Percentiles rank a stretch among this genome's conserved stretches.
These are phyloP conservation scores for Aelia acuminata DNA, from an alignment of 2,888 invertebrate genomes.

Conservation along the genomic window DNA sequence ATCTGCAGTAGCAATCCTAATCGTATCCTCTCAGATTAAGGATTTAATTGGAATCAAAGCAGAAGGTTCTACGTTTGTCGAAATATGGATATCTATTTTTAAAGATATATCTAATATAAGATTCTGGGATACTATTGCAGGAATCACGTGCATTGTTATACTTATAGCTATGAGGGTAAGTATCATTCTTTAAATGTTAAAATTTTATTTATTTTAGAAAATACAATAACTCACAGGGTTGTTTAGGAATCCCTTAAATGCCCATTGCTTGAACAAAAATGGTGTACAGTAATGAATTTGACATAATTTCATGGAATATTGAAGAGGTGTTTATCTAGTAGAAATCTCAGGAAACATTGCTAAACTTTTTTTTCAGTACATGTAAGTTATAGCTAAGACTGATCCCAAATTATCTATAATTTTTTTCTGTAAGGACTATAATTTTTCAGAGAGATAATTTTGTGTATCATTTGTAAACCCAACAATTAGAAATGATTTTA, in stretches of 20 bases:
- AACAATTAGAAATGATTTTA: no score
- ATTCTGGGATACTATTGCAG: conserved; percentile 82
- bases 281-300: background rate
- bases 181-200: conserved; percentile 56
- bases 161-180: conserved; percentile 84
- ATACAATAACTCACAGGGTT: conserved; percentile 20
- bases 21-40: conserved; percentile 90
- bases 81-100: conserved; percentile 83
- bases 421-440: background rate
- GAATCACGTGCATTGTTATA: conserved; percentile 81
- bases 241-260: conserved; percentile 40
- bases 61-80: conserved; percentile 82
- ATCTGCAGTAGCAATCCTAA: conserved; percentile 90
- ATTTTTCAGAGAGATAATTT: no score
- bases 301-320: conserved; percentile 1
- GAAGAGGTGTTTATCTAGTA: conserved; percentile 25
- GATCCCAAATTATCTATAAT: conserved; percentile 1
- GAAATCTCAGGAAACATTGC: background rate
- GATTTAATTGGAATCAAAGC: conserved; percentile 83
- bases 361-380: background rate
- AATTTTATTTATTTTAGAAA: conserved; percentile 47
- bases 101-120: conserved; percentile 77
- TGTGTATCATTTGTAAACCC: no score
- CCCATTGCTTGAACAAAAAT: conserved; percentile 19
- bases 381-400: conserved; percentile 33